Evolutionary conservation across 2,888 invertebrate genomes (phyloP).

Genomic region (Cheilosia pagana): DNA sequence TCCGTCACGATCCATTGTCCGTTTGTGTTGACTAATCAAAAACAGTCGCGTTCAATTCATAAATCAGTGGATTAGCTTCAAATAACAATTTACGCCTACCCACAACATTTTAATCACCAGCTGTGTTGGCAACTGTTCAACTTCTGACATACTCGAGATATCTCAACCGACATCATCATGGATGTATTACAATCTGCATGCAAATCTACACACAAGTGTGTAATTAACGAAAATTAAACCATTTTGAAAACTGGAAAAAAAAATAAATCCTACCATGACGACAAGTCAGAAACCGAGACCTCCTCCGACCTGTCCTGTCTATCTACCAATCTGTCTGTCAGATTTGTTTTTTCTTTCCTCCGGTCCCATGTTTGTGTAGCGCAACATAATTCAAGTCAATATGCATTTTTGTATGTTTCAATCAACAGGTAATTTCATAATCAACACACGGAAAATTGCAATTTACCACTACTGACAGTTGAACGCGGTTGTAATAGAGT

Average conservation of each 20-base stretch:
- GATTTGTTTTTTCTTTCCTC: not conserved
- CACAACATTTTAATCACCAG: not conserved
- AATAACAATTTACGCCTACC: not conserved
- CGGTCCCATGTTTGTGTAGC: not conserved
- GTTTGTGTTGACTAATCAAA: not conserved
- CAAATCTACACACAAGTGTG: conserved; percentile 5
- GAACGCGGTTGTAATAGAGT: conserved; percentile 43
- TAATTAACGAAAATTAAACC: conserved; percentile 43
- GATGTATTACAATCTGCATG: conserved; percentile 21
- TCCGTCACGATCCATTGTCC: not conserved
- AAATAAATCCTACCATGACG: not conserved
- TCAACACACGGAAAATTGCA: conserved; percentile 13
- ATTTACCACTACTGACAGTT: conserved; percentile 40
- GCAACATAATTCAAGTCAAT: conserved; percentile 32
- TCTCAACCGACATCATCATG: conserved; percentile 9
- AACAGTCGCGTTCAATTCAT: not conserved
- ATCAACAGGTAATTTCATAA: conserved; percentile 43
- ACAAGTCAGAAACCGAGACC: conserved; percentile 7
- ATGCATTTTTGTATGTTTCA: conserved; percentile 37
- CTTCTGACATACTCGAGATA: conserved; percentile 1
- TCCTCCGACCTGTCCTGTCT: conserved; percentile 7
- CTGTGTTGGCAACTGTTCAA: conserved; percentile 16
- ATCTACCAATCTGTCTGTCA: conserved; percentile 1
- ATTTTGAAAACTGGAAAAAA: not conserved
- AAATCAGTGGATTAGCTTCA: not conserved